Evolutionary conservation across 2,113 vertebrate genomes (phyloP), one percentile per base, ranked within the genome.

Genomic region (Naja naja): DNA sequence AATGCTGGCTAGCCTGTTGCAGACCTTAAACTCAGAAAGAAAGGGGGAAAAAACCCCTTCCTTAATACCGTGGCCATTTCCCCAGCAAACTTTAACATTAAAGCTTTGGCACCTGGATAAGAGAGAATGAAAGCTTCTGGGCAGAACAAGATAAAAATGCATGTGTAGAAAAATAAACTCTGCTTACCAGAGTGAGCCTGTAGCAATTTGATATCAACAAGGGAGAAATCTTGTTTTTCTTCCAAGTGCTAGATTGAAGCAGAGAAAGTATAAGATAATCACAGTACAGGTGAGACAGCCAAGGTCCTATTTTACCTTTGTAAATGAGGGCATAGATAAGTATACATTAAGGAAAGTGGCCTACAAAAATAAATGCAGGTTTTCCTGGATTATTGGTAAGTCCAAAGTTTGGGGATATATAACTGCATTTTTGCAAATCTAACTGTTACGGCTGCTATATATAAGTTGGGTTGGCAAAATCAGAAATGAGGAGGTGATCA

Each of bases 121-220:
- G 64, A 89, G 27, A 54, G 52, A 55, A 92, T 47, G 52, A 88
- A 39, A 81, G 34, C 52, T 30, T 89, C 25, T 54, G 25, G 87
- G 34, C 87, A 81, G 89, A 69, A 52, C 25, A 25, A 92, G 87
- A 92, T 89, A 56, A 92, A 89, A 85, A 74, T 89, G 60, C 64
- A 55, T 56, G 91, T 34, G 45, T 56, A 85, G 81, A 64, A 69
- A 69, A 69, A 69, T 30, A 89, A 92, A 60, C 64, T 89, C 16
- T 55, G 39, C 87, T 92, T 18, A 20, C 27, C 45, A 43, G 60
- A 89, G 39, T 47, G 64, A 89, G 89, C 87, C 87, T 89, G 91
- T 47, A 89, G 52, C 60, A 47, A 55, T 92, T 89, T 47, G 87
- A 89, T 89, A 89, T 89, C 91, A 81, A 89, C 55, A 39, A 89